Evolutionary conservation across 2,797 vertebrate genomes (phyloP).

Genomic region (Eremophila alpestris): DNA sequence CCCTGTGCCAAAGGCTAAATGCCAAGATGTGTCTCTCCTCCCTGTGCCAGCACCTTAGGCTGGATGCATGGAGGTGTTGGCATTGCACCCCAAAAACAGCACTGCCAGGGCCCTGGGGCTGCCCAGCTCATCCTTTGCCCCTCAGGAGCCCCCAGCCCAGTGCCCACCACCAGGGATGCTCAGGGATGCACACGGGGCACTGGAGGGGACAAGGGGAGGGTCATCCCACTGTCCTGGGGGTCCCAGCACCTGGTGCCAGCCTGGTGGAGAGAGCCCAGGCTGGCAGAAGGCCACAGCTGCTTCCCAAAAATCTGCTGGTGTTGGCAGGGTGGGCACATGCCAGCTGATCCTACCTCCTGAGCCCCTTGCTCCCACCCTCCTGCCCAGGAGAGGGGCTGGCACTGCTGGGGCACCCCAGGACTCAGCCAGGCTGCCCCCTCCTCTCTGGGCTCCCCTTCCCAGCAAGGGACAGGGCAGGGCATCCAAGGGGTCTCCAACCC

Average conservation of each 20-base stretch:
- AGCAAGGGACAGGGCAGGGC: background rate
- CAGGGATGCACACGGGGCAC: fast-evolving
- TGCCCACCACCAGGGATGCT: background rate
- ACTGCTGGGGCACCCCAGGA: background rate
- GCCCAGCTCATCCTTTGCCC: background rate
- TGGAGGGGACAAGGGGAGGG: background rate
- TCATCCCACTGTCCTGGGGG: fast-evolving
- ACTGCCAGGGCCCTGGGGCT: background rate
- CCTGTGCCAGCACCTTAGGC: background rate
- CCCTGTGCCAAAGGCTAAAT: fast-evolving
- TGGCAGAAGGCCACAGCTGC: background rate
- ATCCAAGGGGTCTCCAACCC: background rate
- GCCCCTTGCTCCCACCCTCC: background rate
- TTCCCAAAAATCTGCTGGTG: background rate
- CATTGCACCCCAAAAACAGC: background rate
- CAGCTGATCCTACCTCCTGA: background rate
- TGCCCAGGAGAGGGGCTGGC: background rate
- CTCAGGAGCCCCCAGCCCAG: background rate
- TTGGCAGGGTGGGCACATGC: background rate
- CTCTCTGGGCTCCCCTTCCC: background rate
- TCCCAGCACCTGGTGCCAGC: background rate
- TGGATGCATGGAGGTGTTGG: background rate
- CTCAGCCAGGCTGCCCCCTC: background rate
- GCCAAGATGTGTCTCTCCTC: fast-evolving
- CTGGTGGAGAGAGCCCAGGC: background rate